Percentiles rank a stretch among this genome's conserved stretches.
Evolutionary conservation across 1,140 invertebrate species (phyloP).

Genomic region (Phymastichus coffea): DNA sequence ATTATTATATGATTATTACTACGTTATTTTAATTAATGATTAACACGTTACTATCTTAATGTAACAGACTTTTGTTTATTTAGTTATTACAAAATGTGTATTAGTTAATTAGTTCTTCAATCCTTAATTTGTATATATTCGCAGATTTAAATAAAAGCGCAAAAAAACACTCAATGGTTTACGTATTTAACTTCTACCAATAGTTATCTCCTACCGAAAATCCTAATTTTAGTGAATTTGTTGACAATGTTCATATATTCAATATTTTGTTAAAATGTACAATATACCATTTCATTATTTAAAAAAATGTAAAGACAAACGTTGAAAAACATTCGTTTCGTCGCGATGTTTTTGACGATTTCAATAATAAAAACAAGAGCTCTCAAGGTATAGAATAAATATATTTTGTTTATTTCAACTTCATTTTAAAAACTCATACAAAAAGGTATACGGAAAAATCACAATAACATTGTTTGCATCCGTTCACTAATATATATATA

Average conservation of each 20-base stretch:
- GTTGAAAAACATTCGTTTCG: too few relatives aligned
- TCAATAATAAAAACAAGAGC: too few relatives aligned
- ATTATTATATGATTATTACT: slow-evolving; percentile 50
- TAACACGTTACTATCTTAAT: slow-evolving; percentile 51
- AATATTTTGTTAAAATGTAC: too few relatives aligned
- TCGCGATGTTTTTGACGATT: too few relatives aligned
- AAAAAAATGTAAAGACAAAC: too few relatives aligned
- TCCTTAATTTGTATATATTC: slow-evolving; percentile 53
- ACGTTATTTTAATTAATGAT: slow-evolving; percentile 56
- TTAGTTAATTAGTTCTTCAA: slow-evolving; percentile 53
- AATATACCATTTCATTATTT: too few relatives aligned
- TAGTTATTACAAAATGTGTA: slow-evolving; percentile 49
- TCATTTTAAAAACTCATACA: slow-evolving; percentile 26
- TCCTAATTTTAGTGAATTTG: too few relatives aligned
- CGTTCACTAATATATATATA: slow-evolving; percentile 10
- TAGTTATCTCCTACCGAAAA: too few relatives aligned
- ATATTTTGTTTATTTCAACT: slow-evolving; percentile 34
- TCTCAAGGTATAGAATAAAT: slow-evolving; percentile 35
- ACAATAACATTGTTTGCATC: slow-evolving; percentile 33
- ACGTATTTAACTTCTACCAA: too few relatives aligned
- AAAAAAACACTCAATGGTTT: too few relatives aligned
- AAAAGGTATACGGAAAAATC: slow-evolving; percentile 29
- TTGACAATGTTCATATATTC: too few relatives aligned
- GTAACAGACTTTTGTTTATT: slow-evolving; percentile 55
- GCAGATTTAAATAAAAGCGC: slow-evolving; percentile 54